phyloP scores from a whole-genome alignment of 2,113 vertebrate species.

The Brienomyrus brachyistius region DNA sequence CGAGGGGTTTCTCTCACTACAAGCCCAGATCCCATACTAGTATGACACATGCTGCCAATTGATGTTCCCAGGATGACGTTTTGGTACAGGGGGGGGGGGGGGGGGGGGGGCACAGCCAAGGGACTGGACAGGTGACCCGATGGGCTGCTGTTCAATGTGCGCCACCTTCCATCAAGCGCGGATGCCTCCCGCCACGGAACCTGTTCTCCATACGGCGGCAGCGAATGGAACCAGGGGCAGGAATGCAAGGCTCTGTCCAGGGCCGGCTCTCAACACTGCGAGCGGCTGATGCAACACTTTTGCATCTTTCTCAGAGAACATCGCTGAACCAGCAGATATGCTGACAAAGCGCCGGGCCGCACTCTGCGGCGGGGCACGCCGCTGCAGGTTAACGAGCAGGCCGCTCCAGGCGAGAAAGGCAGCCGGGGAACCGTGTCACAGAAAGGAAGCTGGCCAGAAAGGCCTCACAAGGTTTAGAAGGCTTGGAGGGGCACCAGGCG shows the following conservation, averaged over 20 bases:
- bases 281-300: conserved; percentile 1
- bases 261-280: not conserved
- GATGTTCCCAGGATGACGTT: not conserved
- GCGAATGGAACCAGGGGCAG: too few species aligned
- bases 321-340: conserved; percentile 10
- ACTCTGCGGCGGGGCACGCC: not conserved
- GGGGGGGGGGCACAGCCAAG: not conserved
- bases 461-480: not conserved
- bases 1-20: not conserved
- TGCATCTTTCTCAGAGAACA: not conserved
- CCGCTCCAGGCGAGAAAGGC: not conserved
- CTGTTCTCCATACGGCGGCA: not conserved
- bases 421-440: not conserved
- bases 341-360: not conserved
- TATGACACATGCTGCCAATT: not conserved
- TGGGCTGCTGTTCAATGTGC: not conserved
- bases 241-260: not conserved
- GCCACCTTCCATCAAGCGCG: not conserved
- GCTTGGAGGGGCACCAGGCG: not conserved
- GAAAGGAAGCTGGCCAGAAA: not conserved
- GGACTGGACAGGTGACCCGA: not conserved
- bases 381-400: not conserved
- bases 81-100: not conserved
- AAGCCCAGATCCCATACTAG: not conserved
- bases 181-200: not conserved